These are phyloP conservation scores for Solenodon paradoxus DNA, from an alignment of 2,113 vertebrate species.

Conservation along the genomic window DNA sequence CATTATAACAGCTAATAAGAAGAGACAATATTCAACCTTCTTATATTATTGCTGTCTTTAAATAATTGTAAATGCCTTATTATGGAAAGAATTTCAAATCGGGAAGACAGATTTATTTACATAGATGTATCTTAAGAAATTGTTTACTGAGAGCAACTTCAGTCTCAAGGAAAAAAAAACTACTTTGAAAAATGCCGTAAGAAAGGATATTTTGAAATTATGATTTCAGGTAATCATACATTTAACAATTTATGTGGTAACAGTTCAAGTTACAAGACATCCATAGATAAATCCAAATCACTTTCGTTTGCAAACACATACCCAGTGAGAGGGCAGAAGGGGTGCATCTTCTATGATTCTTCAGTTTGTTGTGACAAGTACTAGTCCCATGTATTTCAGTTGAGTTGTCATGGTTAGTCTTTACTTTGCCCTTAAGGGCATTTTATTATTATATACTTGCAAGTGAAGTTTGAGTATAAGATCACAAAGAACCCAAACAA, in stretches of 20 bases:
- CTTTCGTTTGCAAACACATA: background rate
- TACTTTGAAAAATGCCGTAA: background rate
- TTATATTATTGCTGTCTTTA: background rate
- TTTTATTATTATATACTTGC: background rate
- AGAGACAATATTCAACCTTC: conserved; percentile 41
- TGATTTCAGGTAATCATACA: background rate
- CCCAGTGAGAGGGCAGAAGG: background rate
- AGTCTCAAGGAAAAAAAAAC: background rate
- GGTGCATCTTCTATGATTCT: background rate
- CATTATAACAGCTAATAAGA: background rate
- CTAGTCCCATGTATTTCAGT: background rate
- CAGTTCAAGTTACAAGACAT: background rate
- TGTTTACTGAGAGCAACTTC: background rate
- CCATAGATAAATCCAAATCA: background rate
- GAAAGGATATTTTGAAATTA: background rate
- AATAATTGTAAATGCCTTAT: conserved; percentile 42
- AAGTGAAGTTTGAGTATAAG: background rate
- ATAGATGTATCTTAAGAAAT: background rate
- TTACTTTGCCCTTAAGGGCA: background rate
- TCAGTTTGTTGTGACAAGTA: background rate
- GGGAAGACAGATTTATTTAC: background rate
- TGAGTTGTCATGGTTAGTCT: background rate
- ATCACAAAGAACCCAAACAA: background rate
- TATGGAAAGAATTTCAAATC: conserved; percentile 9
- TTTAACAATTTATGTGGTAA: background rate